Conservation (phyloP, 2,113 vertebrate species). For the Lethenteron camtschaticum region DNA sequence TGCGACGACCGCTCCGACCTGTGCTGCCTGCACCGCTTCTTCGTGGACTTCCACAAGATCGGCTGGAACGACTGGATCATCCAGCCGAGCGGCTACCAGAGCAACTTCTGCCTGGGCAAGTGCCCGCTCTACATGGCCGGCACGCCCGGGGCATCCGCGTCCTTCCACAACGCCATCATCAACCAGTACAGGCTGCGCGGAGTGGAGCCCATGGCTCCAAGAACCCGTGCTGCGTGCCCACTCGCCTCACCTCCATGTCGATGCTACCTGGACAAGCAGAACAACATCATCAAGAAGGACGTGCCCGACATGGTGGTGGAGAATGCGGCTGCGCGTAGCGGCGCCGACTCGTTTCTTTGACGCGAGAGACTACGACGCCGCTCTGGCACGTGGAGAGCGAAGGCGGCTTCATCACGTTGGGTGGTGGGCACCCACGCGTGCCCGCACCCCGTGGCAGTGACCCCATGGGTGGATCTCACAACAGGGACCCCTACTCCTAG, state of each 20-base stretch:
- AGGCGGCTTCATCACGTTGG: too few relatives aligned
- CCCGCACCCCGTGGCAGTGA: too few relatives aligned
- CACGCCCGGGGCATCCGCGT: slow-evolving; percentile 59
- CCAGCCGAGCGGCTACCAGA: slow-evolving; percentile 67
- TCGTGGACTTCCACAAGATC: slow-evolving; percentile 90
- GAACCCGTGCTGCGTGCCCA: slow-evolving; percentile 81
- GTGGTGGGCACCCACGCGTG: too few relatives aligned
- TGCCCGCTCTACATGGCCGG: slow-evolving; percentile 77
- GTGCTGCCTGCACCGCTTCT: slow-evolving; percentile 95
- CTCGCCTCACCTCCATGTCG: slow-evolving; percentile 87
- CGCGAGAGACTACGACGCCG: too few relatives aligned
- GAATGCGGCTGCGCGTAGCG: slow-evolving; percentile 51
- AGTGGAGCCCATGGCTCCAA: slow-evolving; percentile 75
- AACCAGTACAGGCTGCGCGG: slow-evolving; percentile 87
- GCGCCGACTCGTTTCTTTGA: not conserved
- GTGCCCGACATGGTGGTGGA: slow-evolving; percentile 95
- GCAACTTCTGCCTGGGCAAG: slow-evolving; percentile 94
- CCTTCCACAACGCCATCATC: slow-evolving; percentile 92
- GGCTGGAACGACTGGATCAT: slow-evolving; percentile 89
- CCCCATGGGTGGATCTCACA: too few relatives aligned
- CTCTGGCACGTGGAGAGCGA: too few relatives aligned
- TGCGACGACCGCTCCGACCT: too few relatives aligned
- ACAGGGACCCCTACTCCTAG: too few relatives aligned
- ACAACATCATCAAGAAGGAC: slow-evolving; percentile 97
- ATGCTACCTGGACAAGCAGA: slow-evolving; percentile 93